Evolutionary conservation across 2,797 vertebrate genomes (phyloP).

Genomic region (Sphenodon punctatus): DNA sequence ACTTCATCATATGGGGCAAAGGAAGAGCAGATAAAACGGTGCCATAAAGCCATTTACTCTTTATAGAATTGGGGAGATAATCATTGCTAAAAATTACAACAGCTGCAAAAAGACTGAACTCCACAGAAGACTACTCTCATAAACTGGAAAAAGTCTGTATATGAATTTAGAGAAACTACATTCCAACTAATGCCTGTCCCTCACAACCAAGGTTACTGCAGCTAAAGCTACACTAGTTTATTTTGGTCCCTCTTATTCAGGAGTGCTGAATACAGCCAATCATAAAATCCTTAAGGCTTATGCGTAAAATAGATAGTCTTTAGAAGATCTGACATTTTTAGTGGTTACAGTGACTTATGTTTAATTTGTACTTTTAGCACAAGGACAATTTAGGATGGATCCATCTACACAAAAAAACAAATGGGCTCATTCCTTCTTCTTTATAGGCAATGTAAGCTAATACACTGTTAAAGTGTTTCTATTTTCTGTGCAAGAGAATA

Average conservation of each 20-base stretch:
- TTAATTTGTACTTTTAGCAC: background rate
- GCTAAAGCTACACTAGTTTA: no score
- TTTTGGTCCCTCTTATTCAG: background rate
- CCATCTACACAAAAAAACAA: background rate
- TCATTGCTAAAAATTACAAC: no score
- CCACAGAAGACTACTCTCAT: no score
- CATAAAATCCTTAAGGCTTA: background rate
- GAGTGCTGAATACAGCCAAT: background rate
- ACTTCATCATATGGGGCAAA: background rate
- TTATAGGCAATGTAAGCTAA: background rate
- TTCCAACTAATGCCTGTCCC: background rate
- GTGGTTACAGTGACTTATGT: background rate
- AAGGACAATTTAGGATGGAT: fast-evolving
- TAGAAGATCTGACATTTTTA: background rate
- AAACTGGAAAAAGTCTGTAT: fast-evolving
- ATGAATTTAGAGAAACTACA: background rate
- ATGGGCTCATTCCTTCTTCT: background rate
- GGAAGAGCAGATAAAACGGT: background rate
- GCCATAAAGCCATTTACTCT: no score
- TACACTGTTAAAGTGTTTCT: background rate
- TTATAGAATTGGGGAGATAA: no score
- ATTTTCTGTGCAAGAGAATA: background rate
- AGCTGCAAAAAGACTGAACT: no score
- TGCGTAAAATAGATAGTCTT: background rate
- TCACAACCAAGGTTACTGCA: background rate